A percentile compares a stretch with the other conserved stretches of the same genome.
These are phyloP conservation scores for Phenacoccus solenopsis DNA, from an alignment of 1,140 invertebrate genomes.

Conservation along the genomic window DNA sequence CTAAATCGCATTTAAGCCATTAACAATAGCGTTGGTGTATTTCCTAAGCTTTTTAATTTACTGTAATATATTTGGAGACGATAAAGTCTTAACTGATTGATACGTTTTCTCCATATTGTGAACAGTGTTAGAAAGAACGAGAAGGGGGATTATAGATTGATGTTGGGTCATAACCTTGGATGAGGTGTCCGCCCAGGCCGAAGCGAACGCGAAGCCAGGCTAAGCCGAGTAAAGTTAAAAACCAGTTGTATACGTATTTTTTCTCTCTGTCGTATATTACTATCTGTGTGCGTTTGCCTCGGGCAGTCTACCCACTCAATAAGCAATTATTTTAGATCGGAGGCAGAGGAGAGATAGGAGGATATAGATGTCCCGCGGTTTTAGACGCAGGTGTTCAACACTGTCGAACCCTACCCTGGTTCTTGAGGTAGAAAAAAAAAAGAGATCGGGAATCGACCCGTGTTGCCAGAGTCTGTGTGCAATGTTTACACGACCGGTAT, in stretches of 20 bases:
- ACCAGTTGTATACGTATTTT: constrained; percentile 5
- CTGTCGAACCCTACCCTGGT: constrained; percentile 8
- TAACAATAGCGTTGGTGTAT: too few relatives aligned
- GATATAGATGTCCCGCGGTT: constrained; percentile 17
- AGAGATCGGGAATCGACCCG: constrained; percentile 5
- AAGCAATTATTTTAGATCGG: constrained; percentile 15
- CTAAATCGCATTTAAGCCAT: too few relatives aligned
- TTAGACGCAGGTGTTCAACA: constrained; percentile 16
- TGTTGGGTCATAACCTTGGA: constrained; percentile 14
- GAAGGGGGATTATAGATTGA: constrained; percentile 13
- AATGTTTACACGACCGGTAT: constrained; percentile 17
- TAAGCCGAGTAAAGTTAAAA: constrained; percentile 8
- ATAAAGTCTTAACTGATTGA: background rate
- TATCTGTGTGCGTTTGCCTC: background rate
- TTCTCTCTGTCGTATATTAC: background rate
- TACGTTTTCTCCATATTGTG: constrained; percentile 16
- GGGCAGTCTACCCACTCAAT: constrained; percentile 14
- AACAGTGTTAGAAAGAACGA: background rate
- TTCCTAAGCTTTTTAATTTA: too few relatives aligned
- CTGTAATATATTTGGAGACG: too few relatives aligned
- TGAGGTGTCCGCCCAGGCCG: constrained; percentile 16
- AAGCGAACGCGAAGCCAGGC: too few relatives aligned
- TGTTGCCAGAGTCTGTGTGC: constrained; percentile 8
- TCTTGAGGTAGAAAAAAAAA: background rate
- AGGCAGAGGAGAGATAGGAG: constrained; percentile 13